These are phyloP conservation scores for Caenorhabditis imperialis DNA, from an alignment of 2,888 invertebrate genomes.

Conservation along the genomic window DNA sequence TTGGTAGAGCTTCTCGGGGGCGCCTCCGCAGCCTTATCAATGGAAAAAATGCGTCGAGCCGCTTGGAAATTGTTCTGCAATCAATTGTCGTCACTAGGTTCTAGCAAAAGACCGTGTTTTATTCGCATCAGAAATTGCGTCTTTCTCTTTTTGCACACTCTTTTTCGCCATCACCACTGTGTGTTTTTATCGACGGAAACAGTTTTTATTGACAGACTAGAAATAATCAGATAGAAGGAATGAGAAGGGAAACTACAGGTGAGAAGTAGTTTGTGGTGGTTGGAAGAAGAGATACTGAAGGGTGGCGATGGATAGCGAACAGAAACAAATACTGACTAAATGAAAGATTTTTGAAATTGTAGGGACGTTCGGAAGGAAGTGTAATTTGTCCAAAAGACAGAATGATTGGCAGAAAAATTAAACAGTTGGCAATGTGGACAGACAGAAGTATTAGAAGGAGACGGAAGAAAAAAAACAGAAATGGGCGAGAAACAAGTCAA, in stretches of 20 bases:
- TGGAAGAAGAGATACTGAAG: background rate
- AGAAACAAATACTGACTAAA: conserved; percentile 1
- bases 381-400: too few relatives aligned
- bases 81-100: conserved; percentile 20
- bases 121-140: background rate
- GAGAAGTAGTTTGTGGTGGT: conserved; percentile 1
- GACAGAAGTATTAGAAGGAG: background rate
- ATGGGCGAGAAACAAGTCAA: conserved; percentile 14
- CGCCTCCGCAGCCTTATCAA: conserved; percentile 19
- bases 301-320: background rate
- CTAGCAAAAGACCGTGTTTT: background rate
- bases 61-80: too few relatives aligned
- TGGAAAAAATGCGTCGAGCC: conserved; percentile 27
- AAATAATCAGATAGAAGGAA: conserved; percentile 18
- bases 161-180: conserved; percentile 1
- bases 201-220: conserved; percentile 41
- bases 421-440: background rate
- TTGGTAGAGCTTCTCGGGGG: conserved; percentile 8
- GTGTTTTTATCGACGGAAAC: conserved; percentile 43
- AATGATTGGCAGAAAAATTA: background rate
- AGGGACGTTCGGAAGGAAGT: background rate
- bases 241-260: conserved; percentile 8
- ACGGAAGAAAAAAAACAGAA: background rate
- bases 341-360: background rate
- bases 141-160: background rate